A percentile compares a stretch with the other conserved stretches of the same genome.
phyloP scores from a whole-genome alignment of 2,888 invertebrate genomes.

The Drosophila vallismaia region DNA sequence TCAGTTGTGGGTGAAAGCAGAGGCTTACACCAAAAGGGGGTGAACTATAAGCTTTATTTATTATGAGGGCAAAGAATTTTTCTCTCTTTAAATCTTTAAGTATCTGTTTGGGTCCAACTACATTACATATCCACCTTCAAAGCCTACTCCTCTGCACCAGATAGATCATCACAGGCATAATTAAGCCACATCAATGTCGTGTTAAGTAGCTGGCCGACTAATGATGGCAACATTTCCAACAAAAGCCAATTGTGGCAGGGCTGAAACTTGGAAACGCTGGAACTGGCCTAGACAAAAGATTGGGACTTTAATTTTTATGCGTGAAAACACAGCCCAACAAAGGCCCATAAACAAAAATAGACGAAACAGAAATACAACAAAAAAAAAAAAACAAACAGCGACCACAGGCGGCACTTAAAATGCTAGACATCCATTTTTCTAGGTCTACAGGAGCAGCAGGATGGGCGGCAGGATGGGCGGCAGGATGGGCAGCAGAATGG shows the following conservation, averaged over 20 bases:
- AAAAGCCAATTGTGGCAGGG: constrained; percentile 78
- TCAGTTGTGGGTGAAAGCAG: constrained; percentile 9
- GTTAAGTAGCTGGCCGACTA: constrained; percentile 83
- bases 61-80: background rate
- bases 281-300: constrained; percentile 53
- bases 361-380: background rate
- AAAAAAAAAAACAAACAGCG: constrained; percentile 30
- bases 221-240: constrained; percentile 80
- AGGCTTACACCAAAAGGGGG: background rate
- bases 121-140: background rate
- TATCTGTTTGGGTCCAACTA: background rate
- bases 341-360: constrained; percentile 25
- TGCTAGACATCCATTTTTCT: constrained; percentile 78
- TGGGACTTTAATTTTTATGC: constrained; percentile 78
- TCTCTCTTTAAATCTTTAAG: background rate
- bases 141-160: background rate
- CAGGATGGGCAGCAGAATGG: constrained; percentile 31
- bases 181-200: constrained; percentile 82
- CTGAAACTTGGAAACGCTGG: constrained; percentile 12
- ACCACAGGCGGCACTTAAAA: constrained; percentile 71
- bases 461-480: constrained; percentile 46
- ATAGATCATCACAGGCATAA: constrained; percentile 68
- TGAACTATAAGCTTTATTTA: no score
- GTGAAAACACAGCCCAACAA: constrained; percentile 72
- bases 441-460: constrained; percentile 48